Conservation (phyloP, 2,888 invertebrate species). For the Plebejus anna region DNA sequence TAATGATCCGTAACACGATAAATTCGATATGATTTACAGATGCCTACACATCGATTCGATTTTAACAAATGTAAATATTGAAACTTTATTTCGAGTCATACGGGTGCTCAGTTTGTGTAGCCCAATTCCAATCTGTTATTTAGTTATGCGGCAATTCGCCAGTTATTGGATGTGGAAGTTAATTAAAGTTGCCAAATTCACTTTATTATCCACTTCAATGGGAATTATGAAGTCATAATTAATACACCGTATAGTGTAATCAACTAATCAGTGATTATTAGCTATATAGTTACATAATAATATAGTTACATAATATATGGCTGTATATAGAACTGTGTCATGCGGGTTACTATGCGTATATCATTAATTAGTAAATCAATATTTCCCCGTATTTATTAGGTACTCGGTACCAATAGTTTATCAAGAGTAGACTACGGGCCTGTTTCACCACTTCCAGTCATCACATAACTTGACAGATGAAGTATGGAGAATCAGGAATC, state of each 20-base stretch:
- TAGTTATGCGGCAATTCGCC: conserved; percentile 18
- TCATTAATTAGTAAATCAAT: neutral
- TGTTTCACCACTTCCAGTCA: no score
- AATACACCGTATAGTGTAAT: neutral
- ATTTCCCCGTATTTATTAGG: neutral
- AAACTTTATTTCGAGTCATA: conserved; percentile 6
- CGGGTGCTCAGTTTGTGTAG: conserved; percentile 1
- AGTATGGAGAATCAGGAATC: no score
- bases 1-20: neutral
- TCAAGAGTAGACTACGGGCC: neutral
- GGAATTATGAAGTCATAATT: neutral
- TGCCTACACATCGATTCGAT: conserved; percentile 2
- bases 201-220: conserved; percentile 14
- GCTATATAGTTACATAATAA: neutral
- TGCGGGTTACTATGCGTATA: neutral
- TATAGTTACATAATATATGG: neutral
- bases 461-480: no score
- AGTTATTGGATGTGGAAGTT: conserved; percentile 11
- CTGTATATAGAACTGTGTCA: neutral
- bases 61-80: conserved; percentile 15
- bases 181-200: conserved; percentile 4
- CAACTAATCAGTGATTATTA: neutral
- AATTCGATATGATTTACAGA: neutral
- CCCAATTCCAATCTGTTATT: conserved; percentile 4
- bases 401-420: neutral